Evolutionary conservation across 2,797 vertebrate species (phyloP), one percentile per base, ranked within the genome.

Genomic region (Danio tinwini): DNA sequence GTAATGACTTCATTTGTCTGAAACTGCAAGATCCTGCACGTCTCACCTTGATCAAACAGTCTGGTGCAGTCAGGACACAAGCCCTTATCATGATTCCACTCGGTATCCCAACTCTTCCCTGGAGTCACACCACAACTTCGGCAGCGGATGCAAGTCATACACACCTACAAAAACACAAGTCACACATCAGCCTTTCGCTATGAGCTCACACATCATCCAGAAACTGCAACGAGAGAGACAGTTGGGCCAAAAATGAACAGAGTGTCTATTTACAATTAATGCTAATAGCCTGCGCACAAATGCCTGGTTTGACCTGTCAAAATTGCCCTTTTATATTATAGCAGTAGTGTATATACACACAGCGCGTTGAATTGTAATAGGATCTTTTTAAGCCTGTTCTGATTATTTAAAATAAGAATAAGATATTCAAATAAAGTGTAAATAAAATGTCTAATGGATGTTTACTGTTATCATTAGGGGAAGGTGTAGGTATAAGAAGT

Each of bases 111-210:
- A 81, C 93, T 94, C 89, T 95, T 96, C 5, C 96, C 96, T 0
- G 96, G 96, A 61, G 96, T 95, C 8, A 95, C 94, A 0, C 96
- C 95, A 85, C 96, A 98, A 88, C 96, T 97, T 88, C 95, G 96
- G 90, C 96, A 98, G 82, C 96, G 93, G 83, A 96, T 94, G 69
- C 96, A 98, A 1, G 95, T 95, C 85, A 95, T 96, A 85, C 96
- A 98, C 85, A 97, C 93, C 96, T 97, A 84, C 5, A 81, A 47
- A 87, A 5, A 82, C 1, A 68, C 14, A 7, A 5, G 9, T 10
- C 5, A 58, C 40, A 55, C 0, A 75, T 6, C 9, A 4, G 7
- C 70, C 44, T 47, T 56, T 39, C 5, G 13, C 21, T 13, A 59
- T 59, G 14, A 14, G 14, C 6, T 59, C 12, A 14, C 29, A 14